A percentile compares a stretch with the other conserved stretches of the same genome.
Conservation (phyloP, 2,888 invertebrate species). For the Sinopyrophorus schimmeli region DNA sequence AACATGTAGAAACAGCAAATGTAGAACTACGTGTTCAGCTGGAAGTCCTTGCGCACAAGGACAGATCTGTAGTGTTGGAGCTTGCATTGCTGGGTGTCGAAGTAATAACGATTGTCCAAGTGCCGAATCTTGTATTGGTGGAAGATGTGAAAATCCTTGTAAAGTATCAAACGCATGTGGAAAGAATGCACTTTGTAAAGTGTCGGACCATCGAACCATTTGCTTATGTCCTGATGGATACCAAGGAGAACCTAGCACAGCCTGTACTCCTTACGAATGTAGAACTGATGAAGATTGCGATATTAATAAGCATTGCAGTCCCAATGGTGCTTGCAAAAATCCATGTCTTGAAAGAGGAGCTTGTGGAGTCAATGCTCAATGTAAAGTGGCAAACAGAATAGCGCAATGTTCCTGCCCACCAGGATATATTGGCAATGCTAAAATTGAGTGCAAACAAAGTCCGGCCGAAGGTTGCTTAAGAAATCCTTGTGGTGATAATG, state of each 20-base stretch:
- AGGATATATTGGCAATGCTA: conserved; percentile 72
- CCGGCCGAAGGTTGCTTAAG: conserved; percentile 74
- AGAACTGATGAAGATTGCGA: conserved; percentile 76
- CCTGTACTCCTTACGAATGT: conserved; percentile 79
- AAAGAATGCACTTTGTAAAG: conserved; percentile 76
- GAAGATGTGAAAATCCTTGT: conserved; percentile 74
- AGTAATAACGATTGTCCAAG: conserved; percentile 78
- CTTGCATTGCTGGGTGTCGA: conserved; percentile 80
- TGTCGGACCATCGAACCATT: conserved; percentile 78
- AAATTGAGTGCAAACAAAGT: conserved; percentile 68
- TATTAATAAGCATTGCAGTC: conserved; percentile 72
- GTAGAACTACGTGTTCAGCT: conserved; percentile 71
- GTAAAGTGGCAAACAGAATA: conserved; percentile 73
- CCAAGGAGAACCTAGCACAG: conserved; percentile 77
- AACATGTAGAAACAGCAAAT: conserved; percentile 72
- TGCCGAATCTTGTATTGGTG: conserved; percentile 72
- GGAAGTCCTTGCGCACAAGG: conserved; percentile 73
- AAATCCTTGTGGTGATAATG: conserved; percentile 84
- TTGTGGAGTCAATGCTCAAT: conserved; percentile 85
- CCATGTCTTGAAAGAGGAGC: conserved; percentile 76
- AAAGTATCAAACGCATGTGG: conserved; percentile 72
- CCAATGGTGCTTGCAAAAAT: conserved; percentile 74
- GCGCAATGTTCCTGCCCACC: conserved; percentile 79
- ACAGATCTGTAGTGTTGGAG: conserved; percentile 73
- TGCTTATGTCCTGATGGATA: conserved; percentile 87